phyloP scores from a whole-genome alignment of 2,113 vertebrate species.

The Sus scrofa region DNA sequence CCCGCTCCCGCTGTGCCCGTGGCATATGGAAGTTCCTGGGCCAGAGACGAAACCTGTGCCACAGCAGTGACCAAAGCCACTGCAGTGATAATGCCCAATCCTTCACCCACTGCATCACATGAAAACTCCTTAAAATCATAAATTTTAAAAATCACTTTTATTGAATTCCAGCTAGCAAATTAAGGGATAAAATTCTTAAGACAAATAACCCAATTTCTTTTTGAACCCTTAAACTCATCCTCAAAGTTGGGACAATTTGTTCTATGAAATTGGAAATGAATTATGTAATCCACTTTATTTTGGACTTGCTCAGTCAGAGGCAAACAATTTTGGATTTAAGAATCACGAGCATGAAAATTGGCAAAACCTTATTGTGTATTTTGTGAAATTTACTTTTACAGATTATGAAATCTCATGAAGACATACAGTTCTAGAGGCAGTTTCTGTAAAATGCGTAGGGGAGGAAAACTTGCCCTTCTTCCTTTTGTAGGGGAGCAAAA shows the following conservation, averaged over 20 bases:
- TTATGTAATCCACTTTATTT: background rate
- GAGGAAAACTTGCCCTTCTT: background rate
- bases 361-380: background rate
- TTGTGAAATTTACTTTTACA: slow-evolving; percentile 4
- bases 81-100: too few relatives aligned
- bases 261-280: slow-evolving; percentile 2
- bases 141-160: slow-evolving; percentile 49
- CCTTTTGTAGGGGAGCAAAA: background rate
- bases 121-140: background rate
- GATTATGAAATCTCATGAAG: background rate
- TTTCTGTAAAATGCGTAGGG: background rate
- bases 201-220: background rate
- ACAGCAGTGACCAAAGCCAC: too few relatives aligned
- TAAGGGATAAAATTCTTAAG: slow-evolving; percentile 10
- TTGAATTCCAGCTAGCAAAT: background rate
- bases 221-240: slow-evolving; percentile 8
- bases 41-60: too few relatives aligned
- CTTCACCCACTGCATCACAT: too few relatives aligned
- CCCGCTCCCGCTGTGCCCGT: too few relatives aligned
- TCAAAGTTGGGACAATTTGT: background rate
- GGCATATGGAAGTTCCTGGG: too few relatives aligned
- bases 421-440: background rate
- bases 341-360: slow-evolving; percentile 6
- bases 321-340: slow-evolving; percentile 5
- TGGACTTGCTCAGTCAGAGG: background rate